phyloP scores from a whole-genome alignment of 1,140 invertebrate genomes.

The Zaprionus tsacasi region DNA sequence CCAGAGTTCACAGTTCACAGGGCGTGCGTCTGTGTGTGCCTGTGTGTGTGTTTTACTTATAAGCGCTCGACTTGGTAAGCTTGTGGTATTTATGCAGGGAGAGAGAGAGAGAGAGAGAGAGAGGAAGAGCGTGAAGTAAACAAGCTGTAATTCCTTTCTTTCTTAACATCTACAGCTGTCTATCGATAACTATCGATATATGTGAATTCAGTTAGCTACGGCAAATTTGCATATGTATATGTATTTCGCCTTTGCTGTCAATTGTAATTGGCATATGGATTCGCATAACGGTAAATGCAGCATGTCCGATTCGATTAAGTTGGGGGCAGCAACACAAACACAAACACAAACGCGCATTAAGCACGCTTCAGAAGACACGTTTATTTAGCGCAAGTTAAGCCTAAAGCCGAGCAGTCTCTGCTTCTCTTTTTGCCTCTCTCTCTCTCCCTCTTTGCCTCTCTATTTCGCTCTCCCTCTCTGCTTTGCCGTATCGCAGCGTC shows the following conservation, averaged over 20 bases:
- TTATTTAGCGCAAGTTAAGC: slow-evolving; percentile 14
- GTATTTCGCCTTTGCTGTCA: not conserved
- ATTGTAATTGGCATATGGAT: slow-evolving; percentile 2
- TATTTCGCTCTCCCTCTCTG: not conserved
- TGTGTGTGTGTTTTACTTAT: slow-evolving; percentile 20
- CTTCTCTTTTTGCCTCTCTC: not conserved
- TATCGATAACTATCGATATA: not conserved
- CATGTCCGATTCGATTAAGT: slow-evolving; percentile 17
- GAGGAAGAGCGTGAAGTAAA: too few relatives aligned
- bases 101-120: not conserved
- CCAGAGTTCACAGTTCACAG: not conserved
- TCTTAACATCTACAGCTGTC: not conserved
- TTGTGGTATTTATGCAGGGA: not conserved
- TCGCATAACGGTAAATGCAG: slow-evolving; percentile 17
- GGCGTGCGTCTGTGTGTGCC: not conserved
- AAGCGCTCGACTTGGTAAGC: slow-evolving; percentile 16
- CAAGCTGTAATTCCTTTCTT: too few relatives aligned
- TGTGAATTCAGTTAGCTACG: too few relatives aligned
- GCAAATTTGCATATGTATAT: not conserved
- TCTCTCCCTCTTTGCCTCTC: not conserved
- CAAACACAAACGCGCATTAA: slow-evolving; percentile 40
- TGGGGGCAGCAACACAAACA: slow-evolving; percentile 3
- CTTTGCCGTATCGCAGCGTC: not conserved
- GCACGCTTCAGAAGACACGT: slow-evolving; percentile 36
- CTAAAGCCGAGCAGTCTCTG: not conserved